Conservation (phyloP, 2,113 vertebrate genomes). For the Hystrix cristata region DNA sequence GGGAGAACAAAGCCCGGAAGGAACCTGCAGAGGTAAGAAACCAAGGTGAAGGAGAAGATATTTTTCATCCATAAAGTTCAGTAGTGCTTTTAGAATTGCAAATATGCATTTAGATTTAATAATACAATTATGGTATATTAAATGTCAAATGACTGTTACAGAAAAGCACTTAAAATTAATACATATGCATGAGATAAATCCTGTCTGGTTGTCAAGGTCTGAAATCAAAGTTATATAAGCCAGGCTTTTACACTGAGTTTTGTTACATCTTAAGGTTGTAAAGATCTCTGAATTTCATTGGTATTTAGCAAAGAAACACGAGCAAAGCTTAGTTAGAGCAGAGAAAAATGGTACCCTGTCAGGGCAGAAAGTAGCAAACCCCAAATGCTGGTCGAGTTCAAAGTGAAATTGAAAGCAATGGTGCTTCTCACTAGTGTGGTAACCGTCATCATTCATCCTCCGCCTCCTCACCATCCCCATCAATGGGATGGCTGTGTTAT, state of each 20-base stretch:
- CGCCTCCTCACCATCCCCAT: not conserved
- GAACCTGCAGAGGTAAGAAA: constrained; percentile 10
- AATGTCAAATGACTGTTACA: constrained; percentile 90
- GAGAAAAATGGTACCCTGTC: not conserved
- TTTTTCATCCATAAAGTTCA: constrained; percentile 85
- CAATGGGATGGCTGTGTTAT: not conserved
- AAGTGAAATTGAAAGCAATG: not conserved
- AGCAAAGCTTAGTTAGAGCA: constrained; percentile 67
- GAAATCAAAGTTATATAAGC: constrained; percentile 84
- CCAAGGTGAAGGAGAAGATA: constrained; percentile 78
- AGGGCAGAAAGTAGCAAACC: not conserved
- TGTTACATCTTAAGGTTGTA: constrained; percentile 79
- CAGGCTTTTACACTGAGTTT: constrained; percentile 76
- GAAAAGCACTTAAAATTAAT: constrained; percentile 90
- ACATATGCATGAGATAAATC: constrained; percentile 90
- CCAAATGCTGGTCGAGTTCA: not conserved
- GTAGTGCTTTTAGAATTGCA: constrained; percentile 85
- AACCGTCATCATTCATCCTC: not conserved
- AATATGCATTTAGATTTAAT: constrained; percentile 88
- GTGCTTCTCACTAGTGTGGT: no score
- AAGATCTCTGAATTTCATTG: constrained; percentile 80
- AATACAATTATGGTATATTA: constrained; percentile 90
- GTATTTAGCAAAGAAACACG: constrained; percentile 76
- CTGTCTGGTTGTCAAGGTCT: constrained; percentile 87
- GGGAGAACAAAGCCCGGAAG: not conserved